Evolutionary conservation across 2,888 invertebrate genomes (phyloP), one percentile per base, ranked within the genome.

Genomic region (Drosophila colorata): DNA sequence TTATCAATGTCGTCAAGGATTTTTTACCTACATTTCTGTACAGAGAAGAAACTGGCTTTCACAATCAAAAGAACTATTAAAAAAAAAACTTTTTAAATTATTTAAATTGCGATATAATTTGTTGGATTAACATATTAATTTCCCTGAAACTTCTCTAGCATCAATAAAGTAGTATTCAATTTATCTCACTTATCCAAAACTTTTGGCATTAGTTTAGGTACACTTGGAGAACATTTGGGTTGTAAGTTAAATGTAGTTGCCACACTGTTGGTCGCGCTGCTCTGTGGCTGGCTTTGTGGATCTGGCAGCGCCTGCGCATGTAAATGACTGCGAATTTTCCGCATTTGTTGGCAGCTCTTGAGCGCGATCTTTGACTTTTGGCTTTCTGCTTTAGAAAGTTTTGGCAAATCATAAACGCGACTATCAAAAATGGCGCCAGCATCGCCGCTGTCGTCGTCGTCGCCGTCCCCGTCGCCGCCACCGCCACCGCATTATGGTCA

Each of bases 391-490:
- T 78, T 80, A 80, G 83, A 83, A 86, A 86, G 83, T 86, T 78
- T 47, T 52, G 78, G 83, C 78, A 86, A 86, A 83, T 83, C 86
- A 83, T 80, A 74, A 73, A 78, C 61, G 73, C 75, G 78, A 73
- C 73, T 75, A 78, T 78, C 78, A 78, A 78, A 82, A 80, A 86
- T 83, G 83, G 86, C 80, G 86, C 66, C 77, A 43, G 48, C 67
- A 53, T 44, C 59, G 51, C 55, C 51, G 61, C 40, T 28, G 51
- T 4, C 78, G 82, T 59, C 77, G 40, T 37, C 69, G 48, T 31
- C 78, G 80, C 61, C 77, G 40, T 37, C 69, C 41, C 37, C 68
- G 44, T 9, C 28, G 28, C 9, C 28, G 28, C 8, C 8, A 8
- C 58, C 73, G 58, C 55, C 52, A 69, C 47, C 61, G 51, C 64